A percentile compares a stretch with the other conserved stretches of the same genome.
These are phyloP conservation scores for Yasuhikotakia modesta DNA, from an alignment of 2,797 vertebrate genomes.

Conservation along the genomic window DNA sequence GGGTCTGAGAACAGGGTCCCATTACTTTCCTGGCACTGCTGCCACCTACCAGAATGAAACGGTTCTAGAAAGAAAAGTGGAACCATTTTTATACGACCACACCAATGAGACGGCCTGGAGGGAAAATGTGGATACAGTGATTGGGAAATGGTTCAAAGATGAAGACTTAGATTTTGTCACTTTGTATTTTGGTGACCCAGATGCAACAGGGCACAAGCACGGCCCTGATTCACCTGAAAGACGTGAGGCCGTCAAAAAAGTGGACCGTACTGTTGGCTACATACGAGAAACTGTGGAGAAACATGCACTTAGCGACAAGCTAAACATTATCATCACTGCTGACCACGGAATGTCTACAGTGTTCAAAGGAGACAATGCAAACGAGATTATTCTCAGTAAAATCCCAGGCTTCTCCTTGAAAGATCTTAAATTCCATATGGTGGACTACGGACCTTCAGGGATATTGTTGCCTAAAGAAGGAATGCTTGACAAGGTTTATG, in stretches of 20 bases:
- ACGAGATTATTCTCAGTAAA: conserved; percentile 67
- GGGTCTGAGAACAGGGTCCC: conserved; percentile 83
- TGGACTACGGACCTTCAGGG: conserved; percentile 80
- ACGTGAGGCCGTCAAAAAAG: conserved; percentile 73
- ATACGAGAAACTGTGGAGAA: conserved; percentile 65
- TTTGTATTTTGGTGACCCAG: conserved; percentile 83
- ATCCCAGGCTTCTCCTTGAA: conserved; percentile 74
- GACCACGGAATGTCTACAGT: conserved; percentile 83
- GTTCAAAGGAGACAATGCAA: conserved; percentile 33
- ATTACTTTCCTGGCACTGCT: conserved; percentile 80
- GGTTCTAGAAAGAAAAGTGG: conserved; percentile 70
- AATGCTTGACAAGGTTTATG: conserved; percentile 76
- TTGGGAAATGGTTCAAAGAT: conserved; percentile 72
- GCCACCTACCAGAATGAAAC: conserved; percentile 74
- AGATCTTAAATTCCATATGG: conserved; percentile 78
- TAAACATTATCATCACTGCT: conserved; percentile 80
- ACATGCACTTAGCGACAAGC: conserved; percentile 59
- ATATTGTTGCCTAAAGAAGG: conserved; percentile 81
- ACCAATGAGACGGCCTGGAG: conserved; percentile 76
- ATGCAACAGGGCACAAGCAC: conserved; percentile 74
- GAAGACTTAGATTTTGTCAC: conserved; percentile 78
- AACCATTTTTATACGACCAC: conserved; percentile 68
- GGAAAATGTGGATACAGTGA: conserved; percentile 72
- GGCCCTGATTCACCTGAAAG: conserved; percentile 78
- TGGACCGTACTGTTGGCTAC: conserved; percentile 81